Evolutionary conservation across 2,888 invertebrate species (phyloP), one percentile per base, ranked within the genome.

Genomic region (Clitarchus hookeri): DNA sequence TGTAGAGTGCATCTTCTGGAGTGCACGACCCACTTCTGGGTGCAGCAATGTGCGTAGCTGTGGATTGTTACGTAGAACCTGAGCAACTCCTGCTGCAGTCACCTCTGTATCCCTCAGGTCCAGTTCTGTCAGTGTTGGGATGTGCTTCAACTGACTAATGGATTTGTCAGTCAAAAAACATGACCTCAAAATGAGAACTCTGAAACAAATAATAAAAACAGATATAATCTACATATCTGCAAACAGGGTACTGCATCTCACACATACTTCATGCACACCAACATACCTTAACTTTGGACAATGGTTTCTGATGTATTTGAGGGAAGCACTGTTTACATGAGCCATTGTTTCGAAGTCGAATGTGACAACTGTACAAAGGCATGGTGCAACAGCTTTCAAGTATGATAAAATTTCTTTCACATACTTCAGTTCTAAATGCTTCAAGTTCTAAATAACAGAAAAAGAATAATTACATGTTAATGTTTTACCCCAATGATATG

Each of bases 41-140:
- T 88, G 88, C 26, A 87, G 87, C 53, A 88, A 86, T 25, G 84
- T 87, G 53, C 86, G 86, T 44, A 88, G 87, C 54, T 88, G 88
- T 8, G 88, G 88, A 84, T 88, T 88, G 82, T 86, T 85, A 80
- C 87, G 87, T 25, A 88, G 84, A 6, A 88, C 87, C 27, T 86
- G 87, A 48, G 86, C 85, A 13, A 88, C 85, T 4, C 88, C 88
- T 26, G 86, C 85, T 23, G 86, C 85, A 19, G 88, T 88, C 13
- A 88, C 88, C 84, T 88, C 88, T 3, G 88, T 88, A 79, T 88
- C 88, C 26, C 88, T 85, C 25, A 88, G 86, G 84, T 88, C 88
- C 13, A 88, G 44, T 65, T 88, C 88, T 25, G 87, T 84, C n/a
- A 88, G 83, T 16, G 85, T 85, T n/a, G 87, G 85, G 16, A 88